Conservation (phyloP, 1,140 invertebrate species). For the Aphidius ervi region DNA sequence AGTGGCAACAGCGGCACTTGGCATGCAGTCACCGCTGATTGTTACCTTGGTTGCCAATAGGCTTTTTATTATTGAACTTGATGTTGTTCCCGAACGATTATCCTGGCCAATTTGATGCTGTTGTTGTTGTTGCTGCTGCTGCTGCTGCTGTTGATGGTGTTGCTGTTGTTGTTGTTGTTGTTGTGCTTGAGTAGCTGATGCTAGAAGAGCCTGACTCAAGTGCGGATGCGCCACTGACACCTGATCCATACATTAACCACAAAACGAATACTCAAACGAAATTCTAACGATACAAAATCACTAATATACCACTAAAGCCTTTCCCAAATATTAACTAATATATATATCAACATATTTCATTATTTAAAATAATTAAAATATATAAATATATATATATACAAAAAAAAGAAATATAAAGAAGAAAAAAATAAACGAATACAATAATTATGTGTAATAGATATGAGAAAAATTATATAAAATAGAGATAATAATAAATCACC, state of each 20-base stretch:
- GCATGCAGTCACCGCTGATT: slow-evolving; percentile 58
- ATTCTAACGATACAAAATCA: slow-evolving; percentile 23
- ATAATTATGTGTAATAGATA: no score
- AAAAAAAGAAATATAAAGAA: slow-evolving; percentile 25
- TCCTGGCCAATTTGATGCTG: slow-evolving; percentile 40
- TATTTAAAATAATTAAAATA: not conserved
- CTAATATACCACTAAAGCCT: not conserved
- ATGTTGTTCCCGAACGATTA: slow-evolving; percentile 42
- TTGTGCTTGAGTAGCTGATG: slow-evolving; percentile 46
- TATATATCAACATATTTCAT: not conserved
- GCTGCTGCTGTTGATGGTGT: slow-evolving; percentile 14
- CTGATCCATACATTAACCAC: slow-evolving; percentile 38
- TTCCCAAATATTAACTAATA: not conserved
- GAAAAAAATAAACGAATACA: slow-evolving; percentile 11
- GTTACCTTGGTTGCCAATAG: slow-evolving; percentile 81
- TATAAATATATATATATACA: not conserved
- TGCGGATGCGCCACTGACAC: slow-evolving; percentile 61
- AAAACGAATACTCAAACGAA: slow-evolving; percentile 23
- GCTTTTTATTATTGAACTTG: slow-evolving; percentile 76
- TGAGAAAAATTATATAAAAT: no score
- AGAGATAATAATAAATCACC: not conserved
- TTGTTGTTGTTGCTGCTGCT: slow-evolving; percentile 19
- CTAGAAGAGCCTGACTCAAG: slow-evolving; percentile 59
- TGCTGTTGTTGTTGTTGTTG: slow-evolving; percentile 32
- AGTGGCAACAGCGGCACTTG: slow-evolving; percentile 48